These are phyloP conservation scores for Todus mexicanus DNA, from an alignment of 2,797 vertebrate genomes.

Conservation along the genomic window DNA sequence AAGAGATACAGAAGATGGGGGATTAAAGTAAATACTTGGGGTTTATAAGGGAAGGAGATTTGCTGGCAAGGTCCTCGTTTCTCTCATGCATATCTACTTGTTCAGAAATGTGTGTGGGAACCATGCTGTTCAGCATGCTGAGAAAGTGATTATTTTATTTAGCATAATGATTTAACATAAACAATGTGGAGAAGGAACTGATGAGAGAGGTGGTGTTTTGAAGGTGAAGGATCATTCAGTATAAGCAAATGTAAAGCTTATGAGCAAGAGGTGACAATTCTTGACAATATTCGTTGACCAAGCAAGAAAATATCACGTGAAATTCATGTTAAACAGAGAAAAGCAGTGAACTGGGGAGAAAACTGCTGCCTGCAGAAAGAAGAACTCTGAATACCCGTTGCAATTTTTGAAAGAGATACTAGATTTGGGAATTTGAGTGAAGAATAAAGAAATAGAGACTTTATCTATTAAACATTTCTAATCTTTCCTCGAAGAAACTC, in stretches of 20 bases:
- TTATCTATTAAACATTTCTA: neutral
- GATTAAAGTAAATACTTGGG: neutral
- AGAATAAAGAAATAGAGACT: neutral
- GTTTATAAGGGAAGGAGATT: neutral
- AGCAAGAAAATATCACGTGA: neutral
- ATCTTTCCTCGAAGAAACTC: neutral
- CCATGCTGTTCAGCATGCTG: neutral
- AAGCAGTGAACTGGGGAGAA: neutral
- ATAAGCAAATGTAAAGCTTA: neutral
- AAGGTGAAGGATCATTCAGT: neutral
- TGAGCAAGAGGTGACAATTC: neutral
- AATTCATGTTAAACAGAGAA: neutral
- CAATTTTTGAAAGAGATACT: neutral
- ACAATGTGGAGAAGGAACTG: neutral
- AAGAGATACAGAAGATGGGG: neutral
- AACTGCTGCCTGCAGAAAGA: neutral
- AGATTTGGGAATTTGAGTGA: neutral
- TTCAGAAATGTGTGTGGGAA: neutral
- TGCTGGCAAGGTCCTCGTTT: neutral
- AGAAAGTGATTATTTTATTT: neutral
- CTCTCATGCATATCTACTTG: neutral
- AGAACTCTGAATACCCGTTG: neutral
- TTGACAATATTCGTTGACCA: neutral
- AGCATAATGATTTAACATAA: neutral
- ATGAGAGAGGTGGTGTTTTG: neutral